These are phyloP conservation scores for Plutomurus gul DNA, from an alignment of 1,140 invertebrate species.

Conservation along the genomic window DNA sequence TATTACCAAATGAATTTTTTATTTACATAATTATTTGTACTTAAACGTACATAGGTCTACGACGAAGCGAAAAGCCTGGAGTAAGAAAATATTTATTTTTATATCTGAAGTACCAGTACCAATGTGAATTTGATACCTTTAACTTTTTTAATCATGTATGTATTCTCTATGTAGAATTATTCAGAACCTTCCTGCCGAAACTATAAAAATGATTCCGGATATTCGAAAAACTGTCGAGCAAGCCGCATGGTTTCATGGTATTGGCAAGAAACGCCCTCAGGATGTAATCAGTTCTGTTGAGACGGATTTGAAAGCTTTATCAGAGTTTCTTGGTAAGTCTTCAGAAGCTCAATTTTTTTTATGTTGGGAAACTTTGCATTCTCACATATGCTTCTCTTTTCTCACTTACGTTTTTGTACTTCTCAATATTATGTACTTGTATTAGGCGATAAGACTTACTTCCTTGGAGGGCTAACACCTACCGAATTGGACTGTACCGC, in stretches of 20 bases:
- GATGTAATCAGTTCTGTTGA: constrained; percentile 34
- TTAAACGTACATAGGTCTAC: constrained; percentile 14
- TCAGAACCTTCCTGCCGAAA: constrained; percentile 37
- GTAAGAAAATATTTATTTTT: neutral
- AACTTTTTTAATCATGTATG: neutral
- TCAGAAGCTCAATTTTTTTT: neutral
- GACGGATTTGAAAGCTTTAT: constrained; percentile 34
- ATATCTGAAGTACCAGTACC: too few relatives aligned
- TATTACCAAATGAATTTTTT: neutral
- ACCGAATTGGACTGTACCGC: constrained; percentile 59
- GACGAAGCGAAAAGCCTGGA: constrained; percentile 31
- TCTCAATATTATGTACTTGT: neutral
- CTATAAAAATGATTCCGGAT: constrained; percentile 30
- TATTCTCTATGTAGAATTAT: neutral
- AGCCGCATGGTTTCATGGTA: constrained; percentile 50
- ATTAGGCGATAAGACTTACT: constrained; percentile 57
- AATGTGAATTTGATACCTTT: neutral
- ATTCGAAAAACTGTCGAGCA: constrained; percentile 41
- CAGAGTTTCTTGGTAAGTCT: constrained; percentile 37
- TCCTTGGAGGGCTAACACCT: constrained; percentile 56
- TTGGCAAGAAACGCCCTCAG: constrained; percentile 41
- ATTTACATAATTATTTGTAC: neutral
- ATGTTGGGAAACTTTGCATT: too few relatives aligned
- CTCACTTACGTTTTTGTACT: too few relatives aligned
- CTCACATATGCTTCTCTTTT: too few relatives aligned